Evolutionary conservation across 1,140 invertebrate species (phyloP).

Genomic region (Listronotus bonariensis): DNA sequence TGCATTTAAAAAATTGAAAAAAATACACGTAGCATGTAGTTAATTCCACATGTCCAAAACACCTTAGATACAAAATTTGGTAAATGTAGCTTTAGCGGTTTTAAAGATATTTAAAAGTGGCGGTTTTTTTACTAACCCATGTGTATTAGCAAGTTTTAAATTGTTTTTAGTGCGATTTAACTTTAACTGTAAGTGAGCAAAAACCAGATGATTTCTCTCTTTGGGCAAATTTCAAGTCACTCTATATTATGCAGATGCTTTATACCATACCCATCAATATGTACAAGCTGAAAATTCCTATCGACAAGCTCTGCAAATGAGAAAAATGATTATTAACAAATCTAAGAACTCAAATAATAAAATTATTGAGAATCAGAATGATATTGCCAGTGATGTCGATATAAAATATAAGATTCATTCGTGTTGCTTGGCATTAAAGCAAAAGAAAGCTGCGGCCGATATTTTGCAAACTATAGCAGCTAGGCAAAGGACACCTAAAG

Average conservation of each 20-base stretch:
- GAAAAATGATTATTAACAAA: slow-evolving; percentile 70
- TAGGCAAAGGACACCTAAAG: slow-evolving; percentile 57
- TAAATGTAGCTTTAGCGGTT: too few species aligned
- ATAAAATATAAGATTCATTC: slow-evolving; percentile 78
- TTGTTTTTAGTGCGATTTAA: slow-evolving; percentile 64
- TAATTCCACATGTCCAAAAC: background rate
- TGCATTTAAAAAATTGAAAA: too few species aligned
- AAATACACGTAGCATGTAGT: slow-evolving; percentile 10
- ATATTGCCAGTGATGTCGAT: slow-evolving; percentile 66
- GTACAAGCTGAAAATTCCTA: slow-evolving; percentile 71
- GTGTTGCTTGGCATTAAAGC: slow-evolving; percentile 71
- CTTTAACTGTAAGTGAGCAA: slow-evolving; percentile 69
- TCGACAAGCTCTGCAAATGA: slow-evolving; percentile 68
- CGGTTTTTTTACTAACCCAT: too few species aligned
- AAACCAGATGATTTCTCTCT: slow-evolving; percentile 63
- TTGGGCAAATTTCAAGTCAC: slow-evolving; percentile 67
- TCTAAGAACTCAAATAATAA: slow-evolving; percentile 54
- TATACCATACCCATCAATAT: slow-evolving; percentile 68
- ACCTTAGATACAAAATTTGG: too few species aligned
- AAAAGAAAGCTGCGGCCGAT: slow-evolving; percentile 65
- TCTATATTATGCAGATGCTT: slow-evolving; percentile 70
- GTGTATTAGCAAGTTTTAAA: too few species aligned
- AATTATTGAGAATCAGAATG: slow-evolving; percentile 46
- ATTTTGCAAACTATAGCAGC: slow-evolving; percentile 74
- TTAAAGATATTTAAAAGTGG: too few species aligned